Conservation (phyloP, 2,113 vertebrate genomes). For the Myrmecophaga tridactyla region DNA sequence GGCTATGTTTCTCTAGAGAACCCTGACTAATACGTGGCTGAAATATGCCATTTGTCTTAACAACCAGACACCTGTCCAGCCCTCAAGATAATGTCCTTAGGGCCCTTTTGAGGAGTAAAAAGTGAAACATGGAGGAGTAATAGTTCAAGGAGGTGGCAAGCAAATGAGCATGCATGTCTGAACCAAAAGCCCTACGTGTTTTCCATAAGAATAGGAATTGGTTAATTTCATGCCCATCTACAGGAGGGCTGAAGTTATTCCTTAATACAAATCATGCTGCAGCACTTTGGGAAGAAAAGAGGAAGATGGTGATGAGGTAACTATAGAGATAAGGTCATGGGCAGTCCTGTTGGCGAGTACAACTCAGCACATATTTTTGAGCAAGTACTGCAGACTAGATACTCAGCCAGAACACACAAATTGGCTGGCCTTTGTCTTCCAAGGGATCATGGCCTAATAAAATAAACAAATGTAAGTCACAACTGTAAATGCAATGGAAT, state of each 20-base stretch:
- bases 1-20: too few relatives aligned
- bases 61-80: not conserved
- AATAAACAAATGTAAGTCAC: not conserved
- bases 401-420: accelerated
- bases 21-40: too few relatives aligned
- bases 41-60: not conserved
- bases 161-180: accelerated
- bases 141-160: not conserved
- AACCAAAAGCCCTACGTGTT: not conserved
- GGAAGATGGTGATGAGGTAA: not conserved
- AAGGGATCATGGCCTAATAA: not conserved
- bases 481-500: too few relatives aligned
- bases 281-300: not conserved
- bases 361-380: not conserved
- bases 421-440: not conserved
- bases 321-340: accelerated
- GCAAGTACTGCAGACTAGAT: not conserved
- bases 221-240: not conserved
- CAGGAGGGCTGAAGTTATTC: slow-evolving; percentile 6
- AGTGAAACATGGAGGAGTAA: not conserved
- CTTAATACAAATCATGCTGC: not conserved
- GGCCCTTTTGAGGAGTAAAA: not conserved
- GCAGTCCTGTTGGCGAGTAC: not conserved
- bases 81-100: accelerated
- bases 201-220: not conserved